Conservation (phyloP, 2,797 vertebrate genomes). For the Sebastes vulpes region DNA sequence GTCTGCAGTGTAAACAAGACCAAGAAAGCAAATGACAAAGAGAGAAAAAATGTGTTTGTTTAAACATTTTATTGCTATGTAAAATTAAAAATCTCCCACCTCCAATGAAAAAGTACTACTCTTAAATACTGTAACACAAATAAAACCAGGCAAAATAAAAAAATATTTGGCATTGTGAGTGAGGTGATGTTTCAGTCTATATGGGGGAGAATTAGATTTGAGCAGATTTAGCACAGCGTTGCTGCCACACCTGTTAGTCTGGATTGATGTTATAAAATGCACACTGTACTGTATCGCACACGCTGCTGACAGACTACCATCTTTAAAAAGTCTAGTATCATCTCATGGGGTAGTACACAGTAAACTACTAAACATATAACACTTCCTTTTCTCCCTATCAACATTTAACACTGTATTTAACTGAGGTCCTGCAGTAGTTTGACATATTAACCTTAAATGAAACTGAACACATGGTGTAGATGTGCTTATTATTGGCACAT, state of each 20-base stretch:
- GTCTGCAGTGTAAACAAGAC: background rate
- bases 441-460: slow-evolving; percentile 57
- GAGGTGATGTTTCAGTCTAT: slow-evolving; percentile 38
- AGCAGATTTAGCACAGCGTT: slow-evolving; percentile 45
- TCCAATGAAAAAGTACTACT: slow-evolving; percentile 74
- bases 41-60: slow-evolving; percentile 38
- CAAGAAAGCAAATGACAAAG: slow-evolving; percentile 15
- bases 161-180: slow-evolving; percentile 81
- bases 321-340: slow-evolving; percentile 39
- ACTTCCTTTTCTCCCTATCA: slow-evolving; percentile 55
- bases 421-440: slow-evolving; percentile 63
- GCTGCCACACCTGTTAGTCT: slow-evolving; percentile 43
- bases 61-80: slow-evolving; percentile 89
- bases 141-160: slow-evolving; percentile 69
- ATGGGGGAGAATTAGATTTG: slow-evolving; percentile 19
- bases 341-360: slow-evolving; percentile 38
- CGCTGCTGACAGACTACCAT: slow-evolving; percentile 18
- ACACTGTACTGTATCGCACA: slow-evolving; percentile 28
- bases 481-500: slow-evolving; percentile 79
- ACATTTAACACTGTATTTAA: slow-evolving; percentile 65
- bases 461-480: slow-evolving; percentile 68
- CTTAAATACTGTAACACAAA: slow-evolving; percentile 68
- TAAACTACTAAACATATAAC: slow-evolving; percentile 63
- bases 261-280: slow-evolving; percentile 52
- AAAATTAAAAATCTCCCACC: slow-evolving; percentile 81